Base-by-base conservation (phyloP, 1,140 invertebrate genomes). In the Procambarus clarkii region DNA sequence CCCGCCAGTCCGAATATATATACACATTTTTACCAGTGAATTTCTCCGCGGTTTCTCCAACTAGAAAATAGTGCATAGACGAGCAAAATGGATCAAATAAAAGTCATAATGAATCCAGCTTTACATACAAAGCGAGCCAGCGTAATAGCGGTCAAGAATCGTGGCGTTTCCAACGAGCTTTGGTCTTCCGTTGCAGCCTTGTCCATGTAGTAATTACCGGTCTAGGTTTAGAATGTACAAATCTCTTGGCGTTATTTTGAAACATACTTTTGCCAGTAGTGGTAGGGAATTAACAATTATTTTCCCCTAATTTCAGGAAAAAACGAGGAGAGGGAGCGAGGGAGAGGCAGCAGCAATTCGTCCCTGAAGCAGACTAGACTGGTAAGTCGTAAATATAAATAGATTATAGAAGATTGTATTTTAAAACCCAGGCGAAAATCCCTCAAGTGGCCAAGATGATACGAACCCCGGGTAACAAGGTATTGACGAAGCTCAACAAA, bases 101-200 rank as follows among this genome's bases (percentile, higher is more conserved):
- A 86, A 71, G 71, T 86, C 84, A 76, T 50, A 13, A n/a, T 86
- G 46, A 86, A 86, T 86, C 84, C 71, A 76, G 71, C 84, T 86
- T 86, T 86, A 76, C 84, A 71, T 86, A 86, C 74, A 45, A 69
- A 71, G 46, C 24, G 18, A 54, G 46, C 13, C 74, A 71, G 24
- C 7, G 8, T 81, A 24, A 50, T 54, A 45, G 13, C 15, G 54
- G 79, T 18, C 79, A 81, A 48, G 15, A 24, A n/a, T 50, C n/a
- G 79, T 34, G 46, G 13, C 48, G 34, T 34, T 34, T 34, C 34
- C 34, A 34, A 34, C 34, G 34, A 34, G 34, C 34, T 34, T 34
- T 34, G 24, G 69, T 7, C 24, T 74, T 21, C 21, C 5, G n/a
- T 21, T 34, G 69, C n/a, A 4, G 24, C 69, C n/a, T 3, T 64